A percentile compares a stretch with the other conserved stretches of the same genome.
phyloP scores from a whole-genome alignment of 2,797 vertebrate genomes.

The Hydrocynus forskahlii region DNA sequence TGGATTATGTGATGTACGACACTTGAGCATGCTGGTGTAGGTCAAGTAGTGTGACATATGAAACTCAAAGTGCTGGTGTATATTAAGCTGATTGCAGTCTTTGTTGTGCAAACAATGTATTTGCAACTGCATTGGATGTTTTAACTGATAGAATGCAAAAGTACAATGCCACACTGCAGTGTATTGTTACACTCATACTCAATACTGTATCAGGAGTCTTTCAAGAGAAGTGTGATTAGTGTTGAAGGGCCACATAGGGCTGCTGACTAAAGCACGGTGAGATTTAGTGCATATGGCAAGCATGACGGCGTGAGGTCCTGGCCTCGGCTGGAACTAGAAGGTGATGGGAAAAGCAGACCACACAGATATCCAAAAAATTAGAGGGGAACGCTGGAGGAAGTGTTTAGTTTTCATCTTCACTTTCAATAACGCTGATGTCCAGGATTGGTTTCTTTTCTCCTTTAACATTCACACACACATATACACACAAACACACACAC shows the following conservation, averaged over 20 bases:
- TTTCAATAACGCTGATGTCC: conserved; percentile 69
- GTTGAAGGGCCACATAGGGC: background rate
- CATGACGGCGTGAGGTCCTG: conserved; percentile 24
- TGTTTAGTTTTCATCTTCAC: conserved; percentile 65
- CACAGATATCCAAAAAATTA: conserved; percentile 51
- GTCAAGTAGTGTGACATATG: background rate
- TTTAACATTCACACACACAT: conserved; percentile 46
- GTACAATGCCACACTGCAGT: background rate
- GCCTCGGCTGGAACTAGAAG: conserved; percentile 1
- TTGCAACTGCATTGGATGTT: background rate
- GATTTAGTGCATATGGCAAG: conserved; percentile 24
- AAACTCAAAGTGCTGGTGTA: background rate
- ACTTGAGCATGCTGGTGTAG: background rate
- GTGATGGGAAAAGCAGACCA: conserved; percentile 46
- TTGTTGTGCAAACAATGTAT: background rate
- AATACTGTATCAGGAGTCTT: background rate
- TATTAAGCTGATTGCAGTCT: background rate
- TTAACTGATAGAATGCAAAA: background rate
- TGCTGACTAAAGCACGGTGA: background rate
- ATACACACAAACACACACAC: conserved; percentile 39
- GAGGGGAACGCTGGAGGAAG: conserved; percentile 47
- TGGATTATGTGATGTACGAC: background rate
- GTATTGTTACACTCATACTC: background rate
- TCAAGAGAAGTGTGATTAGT: background rate
- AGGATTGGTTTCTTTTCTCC: conserved; percentile 32